Conservation (phyloP, 2,113 vertebrate genomes). For the Gadus macrocephalus region DNA sequence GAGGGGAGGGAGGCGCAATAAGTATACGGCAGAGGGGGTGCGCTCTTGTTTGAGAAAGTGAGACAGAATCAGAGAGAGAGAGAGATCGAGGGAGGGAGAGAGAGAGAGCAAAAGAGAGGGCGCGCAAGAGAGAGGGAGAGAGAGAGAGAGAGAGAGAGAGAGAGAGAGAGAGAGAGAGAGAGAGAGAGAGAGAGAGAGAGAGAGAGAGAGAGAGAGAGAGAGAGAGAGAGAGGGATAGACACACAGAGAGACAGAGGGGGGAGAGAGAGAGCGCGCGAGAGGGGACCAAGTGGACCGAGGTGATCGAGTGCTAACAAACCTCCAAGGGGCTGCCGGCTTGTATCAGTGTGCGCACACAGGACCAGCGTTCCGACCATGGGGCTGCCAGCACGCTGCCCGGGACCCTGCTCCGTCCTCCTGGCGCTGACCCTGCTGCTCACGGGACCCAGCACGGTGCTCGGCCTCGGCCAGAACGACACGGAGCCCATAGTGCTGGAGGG, state of each 20-base stretch:
- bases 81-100: constrained; percentile 51
- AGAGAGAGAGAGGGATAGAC: constrained; percentile 36
- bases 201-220: constrained; percentile 57
- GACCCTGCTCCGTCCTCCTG: constrained; percentile 78
- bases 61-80: constrained; percentile 40
- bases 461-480: constrained; percentile 91
- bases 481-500: constrained; percentile 97
- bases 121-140: constrained; percentile 40
- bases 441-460: constrained; percentile 71
- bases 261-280: constrained; percentile 54
- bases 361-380: constrained; percentile 73
- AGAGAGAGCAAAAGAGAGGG: constrained; percentile 16
- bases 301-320: constrained; percentile 73
- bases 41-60: constrained; percentile 55
- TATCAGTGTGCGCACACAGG: constrained; percentile 65
- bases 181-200: constrained; percentile 46
- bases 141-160: constrained; percentile 21
- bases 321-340: constrained; percentile 73
- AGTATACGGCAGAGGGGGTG: constrained; percentile 53
- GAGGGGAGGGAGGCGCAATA: constrained; percentile 55
- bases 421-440: constrained; percentile 68
- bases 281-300: constrained; percentile 72
- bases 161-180: constrained; percentile 19
- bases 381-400: constrained; percentile 70
- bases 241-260: constrained; percentile 47